Conservation (phyloP, 2,888 invertebrate species). For the Spilosoma lubricipeda region DNA sequence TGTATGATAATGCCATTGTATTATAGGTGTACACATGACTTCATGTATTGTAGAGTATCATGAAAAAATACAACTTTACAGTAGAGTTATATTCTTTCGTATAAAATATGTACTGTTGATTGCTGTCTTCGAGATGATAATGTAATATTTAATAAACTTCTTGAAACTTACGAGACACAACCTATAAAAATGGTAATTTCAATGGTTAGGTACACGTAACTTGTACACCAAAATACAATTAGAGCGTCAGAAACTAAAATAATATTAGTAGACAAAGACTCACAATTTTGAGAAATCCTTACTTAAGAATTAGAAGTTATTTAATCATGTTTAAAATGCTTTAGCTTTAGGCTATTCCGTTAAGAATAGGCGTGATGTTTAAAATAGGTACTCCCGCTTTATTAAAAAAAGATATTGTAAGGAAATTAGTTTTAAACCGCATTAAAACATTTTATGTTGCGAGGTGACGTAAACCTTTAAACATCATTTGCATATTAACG, state of each 20-base stretch:
- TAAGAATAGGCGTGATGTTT: no score
- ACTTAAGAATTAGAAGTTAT: no score
- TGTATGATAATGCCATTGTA: not conserved
- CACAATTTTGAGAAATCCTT: no score
- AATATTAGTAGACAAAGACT: not conserved
- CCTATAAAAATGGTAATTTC: not conserved
- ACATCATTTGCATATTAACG: not conserved
- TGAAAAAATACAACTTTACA: not conserved
- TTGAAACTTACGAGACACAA: not conserved
- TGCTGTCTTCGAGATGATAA: no score
- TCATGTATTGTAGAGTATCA: not conserved
- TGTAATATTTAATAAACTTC: no score
- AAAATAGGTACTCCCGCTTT: no score
- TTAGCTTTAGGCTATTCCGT: no score
- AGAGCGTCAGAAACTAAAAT: not conserved
- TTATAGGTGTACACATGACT: conserved; percentile 1
- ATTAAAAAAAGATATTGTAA: not conserved
- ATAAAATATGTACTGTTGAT: no score
- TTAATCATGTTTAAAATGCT: no score
- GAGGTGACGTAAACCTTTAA: not conserved
- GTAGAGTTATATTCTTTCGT: no score
- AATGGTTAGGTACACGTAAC: not conserved
- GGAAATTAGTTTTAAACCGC: not conserved
- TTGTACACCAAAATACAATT: not conserved
- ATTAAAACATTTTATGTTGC: not conserved